Evolutionary conservation across 2,888 invertebrate species (phyloP).

Genomic region (Cantharis rufa): DNA sequence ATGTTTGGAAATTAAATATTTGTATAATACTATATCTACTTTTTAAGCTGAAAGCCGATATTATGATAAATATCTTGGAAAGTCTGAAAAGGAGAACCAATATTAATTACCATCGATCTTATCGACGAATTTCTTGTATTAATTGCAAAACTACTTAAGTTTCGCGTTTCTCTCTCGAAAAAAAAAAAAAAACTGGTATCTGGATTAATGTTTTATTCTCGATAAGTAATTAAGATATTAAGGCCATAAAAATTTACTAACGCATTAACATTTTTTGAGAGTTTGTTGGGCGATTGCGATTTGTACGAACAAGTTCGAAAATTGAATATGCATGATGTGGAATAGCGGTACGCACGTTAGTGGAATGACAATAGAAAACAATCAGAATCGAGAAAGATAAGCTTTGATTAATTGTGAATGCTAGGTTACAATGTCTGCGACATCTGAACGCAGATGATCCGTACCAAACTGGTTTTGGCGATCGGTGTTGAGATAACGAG

Average conservation of each 20-base stretch:
- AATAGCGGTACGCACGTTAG: conserved; percentile 9
- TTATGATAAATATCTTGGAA: neutral
- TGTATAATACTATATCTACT: neutral
- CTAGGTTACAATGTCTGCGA: conserved; percentile 39
- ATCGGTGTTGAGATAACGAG: conserved; percentile 46
- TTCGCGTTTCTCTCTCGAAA: neutral
- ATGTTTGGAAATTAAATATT: neutral
- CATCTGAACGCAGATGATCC: conserved; percentile 49
- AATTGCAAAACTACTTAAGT: neutral
- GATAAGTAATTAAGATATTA: neutral
- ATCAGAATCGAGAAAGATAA: conserved; percentile 47
- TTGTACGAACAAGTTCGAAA: neutral
- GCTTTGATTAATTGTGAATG: conserved; percentile 52
- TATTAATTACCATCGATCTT: neutral
- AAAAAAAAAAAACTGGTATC: neutral
- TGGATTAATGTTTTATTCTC: neutral
- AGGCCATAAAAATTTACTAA: neutral
- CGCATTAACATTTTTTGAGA: neutral
- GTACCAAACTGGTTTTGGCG: conserved; percentile 52
- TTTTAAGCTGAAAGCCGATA: neutral
- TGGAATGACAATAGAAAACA: conserved; percentile 34
- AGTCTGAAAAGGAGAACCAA: neutral
- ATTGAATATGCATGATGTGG: conserved; percentile 22
- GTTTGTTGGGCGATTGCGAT: neutral
- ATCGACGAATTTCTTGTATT: neutral